Base-by-base conservation (phyloP, 1,140 invertebrate genomes). In the Listronotus oregonensis region DNA sequence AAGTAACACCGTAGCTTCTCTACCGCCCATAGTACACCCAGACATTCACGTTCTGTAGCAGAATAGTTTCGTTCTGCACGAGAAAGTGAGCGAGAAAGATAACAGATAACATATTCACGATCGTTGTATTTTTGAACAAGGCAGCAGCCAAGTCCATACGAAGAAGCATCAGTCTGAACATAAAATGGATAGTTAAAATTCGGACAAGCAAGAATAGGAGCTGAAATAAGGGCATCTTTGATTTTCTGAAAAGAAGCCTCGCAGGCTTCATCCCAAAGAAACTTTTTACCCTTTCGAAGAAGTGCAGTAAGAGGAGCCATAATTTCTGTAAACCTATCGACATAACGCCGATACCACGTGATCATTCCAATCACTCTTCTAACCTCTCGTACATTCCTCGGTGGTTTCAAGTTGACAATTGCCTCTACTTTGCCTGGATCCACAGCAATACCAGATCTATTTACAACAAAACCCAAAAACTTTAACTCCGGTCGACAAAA, bases 1-100 rank as follows among this genome's bases (percentile, higher is more conserved):
- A 84, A 46, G 70, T 79, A 85, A 37, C 57, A 64, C 27, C 73
- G 43, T 54, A n/a, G 79, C 46, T 81, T 77, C 56, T 81, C n/a
- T 1, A 84, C 66, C 5, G 75, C 75, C 66, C 71, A 75, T 2
- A 85, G 44, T n/a, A 84, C 74, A n/a, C 80, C 80, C 18, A 84
- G 66, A 56, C 77, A 79, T 75, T 85, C 82, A 50, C 73, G 67
- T 70, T 85, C 82, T 3, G 79, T 81, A 6, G 72, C 71, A 6
- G 64, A 66, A 61, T 82, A 85, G 27, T 82, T 81, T 43, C 60
- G 62, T 71, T 87, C 3, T 55, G 47, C 56, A 64, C 60, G 4
- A 31, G 63, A 12, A 71, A 40, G 0, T n/a, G 61, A 47, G 11
- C 68, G 50, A 17, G 15, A 37, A 6, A 61, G 18, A 46, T 54